A percentile compares a stretch with the other conserved stretches of the same genome.
Evolutionary conservation across 1,140 invertebrate species (phyloP).

Genomic region (Achatina immaculata): DNA sequence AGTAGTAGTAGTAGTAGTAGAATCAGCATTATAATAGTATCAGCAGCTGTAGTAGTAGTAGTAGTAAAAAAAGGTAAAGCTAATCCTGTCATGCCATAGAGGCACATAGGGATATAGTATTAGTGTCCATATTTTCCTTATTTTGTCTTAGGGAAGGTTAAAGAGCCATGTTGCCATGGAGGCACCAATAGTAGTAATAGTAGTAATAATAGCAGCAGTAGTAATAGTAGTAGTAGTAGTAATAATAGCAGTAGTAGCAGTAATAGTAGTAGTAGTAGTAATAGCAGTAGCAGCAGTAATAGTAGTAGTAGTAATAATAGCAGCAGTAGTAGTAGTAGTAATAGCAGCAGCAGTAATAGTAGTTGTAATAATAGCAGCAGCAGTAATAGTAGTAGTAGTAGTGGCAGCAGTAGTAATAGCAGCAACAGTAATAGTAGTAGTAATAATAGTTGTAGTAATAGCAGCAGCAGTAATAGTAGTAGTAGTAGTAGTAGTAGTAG

Average conservation of each 20-base stretch:
- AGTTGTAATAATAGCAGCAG: slow-evolving; percentile 1
- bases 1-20: background rate
- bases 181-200: slow-evolving; percentile 8
- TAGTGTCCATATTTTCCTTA: too few relatives aligned
- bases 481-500: too few relatives aligned
- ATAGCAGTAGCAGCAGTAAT: background rate
- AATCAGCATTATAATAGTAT: background rate
- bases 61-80: too few relatives aligned
- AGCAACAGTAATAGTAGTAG: background rate
- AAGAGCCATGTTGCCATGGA: background rate
- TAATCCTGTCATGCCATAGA: too few relatives aligned
- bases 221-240: background rate
- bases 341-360: background rate
- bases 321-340: slow-evolving; percentile 13
- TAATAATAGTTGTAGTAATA: too few relatives aligned
- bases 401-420: background rate
- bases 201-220: background rate
- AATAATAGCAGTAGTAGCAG: background rate
- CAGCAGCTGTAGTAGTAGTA: background rate
- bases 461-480: too few relatives aligned
- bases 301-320: slow-evolving; percentile 10
- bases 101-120: too few relatives aligned
- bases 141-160: too few relatives aligned
- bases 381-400: slow-evolving; percentile 10
- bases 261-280: background rate